Base-by-base conservation (phyloP, 2,888 invertebrate genomes). In the Lutraria lutraria region DNA sequence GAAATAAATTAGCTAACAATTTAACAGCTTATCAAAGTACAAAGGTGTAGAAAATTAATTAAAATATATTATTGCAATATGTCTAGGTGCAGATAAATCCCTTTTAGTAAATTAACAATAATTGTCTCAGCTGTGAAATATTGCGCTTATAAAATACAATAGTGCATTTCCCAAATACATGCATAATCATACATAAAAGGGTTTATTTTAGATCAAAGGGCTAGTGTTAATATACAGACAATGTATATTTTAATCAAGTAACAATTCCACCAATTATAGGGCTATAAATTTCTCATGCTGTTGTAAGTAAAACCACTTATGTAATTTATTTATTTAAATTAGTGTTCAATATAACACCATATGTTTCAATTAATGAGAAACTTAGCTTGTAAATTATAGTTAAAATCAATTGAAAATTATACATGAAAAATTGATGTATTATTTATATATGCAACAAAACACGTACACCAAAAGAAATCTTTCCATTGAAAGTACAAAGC, bases 121-220 rank as follows among this genome's bases (percentile, higher is more conserved):
- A 86, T 81, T 80, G 83, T 81, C 83, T 60, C n/a, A 86, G 81
- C 56, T 89, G 89, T 86, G 80, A 86, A 63, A 86, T 85, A 56
- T 56, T 21, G 34, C 80, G 80, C 31, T 76, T 19, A 76, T 76
- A 31, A 19, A 16, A 25, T 16, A 76, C 76, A 76, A 76, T 76
- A 13, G 34, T 76, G 19, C 31, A 76, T 76, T 29, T 80, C 56
- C 53, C n/a, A 81, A 31, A 34, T 34, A 79, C 15, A 43, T 80
- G 80, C 43, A 43, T 72, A 63, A 84, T 68, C 68, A 84, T 19
- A 68, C 25, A 54, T 63, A 29, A 79, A 80, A 25, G 80, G 76
- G 6, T 34, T 80, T 80, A 52, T 60, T 63, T 34, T 81, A 88
- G 87, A 89, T 89, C 87, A 90, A 90, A 89, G 86, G 86, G 72